Conservation (phyloP, 2,797 vertebrate species). For the Eurystomus glaucurus region DNA sequence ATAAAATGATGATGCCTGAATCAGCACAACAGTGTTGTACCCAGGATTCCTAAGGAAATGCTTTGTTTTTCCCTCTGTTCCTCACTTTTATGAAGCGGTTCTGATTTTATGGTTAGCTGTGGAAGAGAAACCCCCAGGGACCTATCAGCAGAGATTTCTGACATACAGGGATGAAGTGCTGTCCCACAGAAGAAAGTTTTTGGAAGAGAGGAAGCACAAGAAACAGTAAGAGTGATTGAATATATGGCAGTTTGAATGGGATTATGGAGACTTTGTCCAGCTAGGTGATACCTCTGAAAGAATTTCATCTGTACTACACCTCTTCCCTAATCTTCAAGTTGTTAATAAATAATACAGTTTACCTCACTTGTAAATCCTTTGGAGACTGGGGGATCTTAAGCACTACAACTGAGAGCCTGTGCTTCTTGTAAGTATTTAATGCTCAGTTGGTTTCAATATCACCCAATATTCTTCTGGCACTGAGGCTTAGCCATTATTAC, state of each 20-base stretch:
- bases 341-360: background rate
- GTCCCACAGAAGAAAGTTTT: background rate
- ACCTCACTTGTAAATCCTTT: background rate
- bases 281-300: background rate
- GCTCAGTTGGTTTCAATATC: constrained; percentile 11
- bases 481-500: background rate
- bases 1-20: too few relatives aligned
- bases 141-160: constrained; percentile 16
- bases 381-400: background rate
- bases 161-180: background rate
- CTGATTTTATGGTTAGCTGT: background rate
- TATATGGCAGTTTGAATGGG: background rate
- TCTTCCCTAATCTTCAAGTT: background rate
- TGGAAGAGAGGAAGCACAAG: background rate
- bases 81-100: background rate
- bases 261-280: background rate
- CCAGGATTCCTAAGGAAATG: background rate
- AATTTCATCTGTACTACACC: background rate
- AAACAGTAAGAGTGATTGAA: background rate
- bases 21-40: background rate
- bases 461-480: constrained; percentile 23
- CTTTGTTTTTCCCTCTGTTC: background rate
- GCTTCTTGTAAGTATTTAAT: constrained; percentile 17
- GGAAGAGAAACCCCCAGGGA: background rate
- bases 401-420: background rate